Base-by-base conservation (phyloP, 2,888 invertebrate genomes). In the Aproaerema taeniolella region DNA sequence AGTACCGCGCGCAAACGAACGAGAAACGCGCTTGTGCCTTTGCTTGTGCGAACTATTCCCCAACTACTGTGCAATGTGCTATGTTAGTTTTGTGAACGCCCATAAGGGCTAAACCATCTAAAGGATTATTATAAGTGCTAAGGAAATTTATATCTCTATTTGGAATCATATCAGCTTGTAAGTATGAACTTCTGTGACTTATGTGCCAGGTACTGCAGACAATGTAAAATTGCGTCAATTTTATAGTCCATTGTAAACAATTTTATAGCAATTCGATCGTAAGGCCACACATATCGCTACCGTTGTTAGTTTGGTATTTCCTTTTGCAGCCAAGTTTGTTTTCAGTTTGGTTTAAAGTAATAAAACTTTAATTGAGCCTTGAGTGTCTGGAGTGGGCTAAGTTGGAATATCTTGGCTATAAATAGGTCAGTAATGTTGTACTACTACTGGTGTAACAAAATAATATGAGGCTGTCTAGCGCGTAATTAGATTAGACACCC, bases 61-160 rank as follows among this genome's bases (percentile, higher is more conserved):
- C n/a, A 70, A 70, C 58, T 63, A 17, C 53, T 68, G 74, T 75
- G 74, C 56, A 56, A 67, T 69, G 70, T 70, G 81, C 57, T 73
- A 70, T 76, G 78, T 61, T 73, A 70, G 62, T 69, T 70, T 67
- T 70, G 83, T 83, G 82, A 67, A 53, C 55, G 76, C 76, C 83
- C 80, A 61, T 55, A 57, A 61, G 55, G 62, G 67, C 77, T 76
- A n/a, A n/a, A n/a, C 70, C 62, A 25, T 14, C 25, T 54, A 44
- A 50, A 50, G 43, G 20, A 42, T 41, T 47, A 43, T 39, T 45
- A 42, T 50, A 46, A 41, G 35, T 40, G 40, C 41, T 15, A 13
- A 24, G 9, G 15, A 12, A 2, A 10, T 42, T 46, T 31, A 46
- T 44, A 41, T 57, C 50, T 48, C 62, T 69, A 58, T 49, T 50